Evolutionary conservation across 2,113 vertebrate species (phyloP).

Genomic region (Physeter macrocephalus): DNA sequence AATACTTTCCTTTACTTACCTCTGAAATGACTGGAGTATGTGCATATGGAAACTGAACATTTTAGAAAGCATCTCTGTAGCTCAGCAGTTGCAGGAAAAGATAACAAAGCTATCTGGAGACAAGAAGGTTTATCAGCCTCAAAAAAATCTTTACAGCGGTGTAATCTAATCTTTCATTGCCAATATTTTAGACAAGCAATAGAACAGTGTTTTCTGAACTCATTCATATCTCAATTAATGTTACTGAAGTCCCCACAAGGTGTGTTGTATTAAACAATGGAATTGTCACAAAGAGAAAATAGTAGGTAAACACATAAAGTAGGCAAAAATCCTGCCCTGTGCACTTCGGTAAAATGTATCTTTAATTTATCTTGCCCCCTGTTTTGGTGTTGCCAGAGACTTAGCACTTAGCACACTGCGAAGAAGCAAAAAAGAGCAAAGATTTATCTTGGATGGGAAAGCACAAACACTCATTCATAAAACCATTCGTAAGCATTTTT

Average conservation of each 20-base stretch:
- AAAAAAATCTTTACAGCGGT: not conserved
- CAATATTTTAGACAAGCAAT: not conserved
- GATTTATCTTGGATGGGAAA: conserved; percentile 53
- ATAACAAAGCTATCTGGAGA: not conserved
- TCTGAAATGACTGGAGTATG: not conserved
- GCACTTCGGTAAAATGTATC: not conserved
- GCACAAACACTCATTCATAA: conserved; percentile 51
- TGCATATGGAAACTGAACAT: not conserved
- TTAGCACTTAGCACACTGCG: not conserved
- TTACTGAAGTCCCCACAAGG: not conserved
- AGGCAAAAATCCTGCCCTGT: not conserved
- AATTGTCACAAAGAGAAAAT: not conserved
- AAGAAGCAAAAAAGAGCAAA: conserved; percentile 11
- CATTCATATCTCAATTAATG: not conserved
- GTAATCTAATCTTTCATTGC: not conserved
- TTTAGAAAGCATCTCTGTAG: not conserved
- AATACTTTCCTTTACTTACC: not conserved
- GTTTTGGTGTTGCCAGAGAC: conserved; percentile 5
- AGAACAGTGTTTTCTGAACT: not conserved
- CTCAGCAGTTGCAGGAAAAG: not conserved
- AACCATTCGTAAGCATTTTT: conserved; percentile 50
- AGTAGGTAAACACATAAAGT: not conserved
- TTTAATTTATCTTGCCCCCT: not conserved
- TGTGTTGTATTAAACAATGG: not conserved
- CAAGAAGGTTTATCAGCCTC: not conserved